Evolutionary conservation across 1,140 invertebrate species (phyloP).

Genomic region (Drosophila setifemur): DNA sequence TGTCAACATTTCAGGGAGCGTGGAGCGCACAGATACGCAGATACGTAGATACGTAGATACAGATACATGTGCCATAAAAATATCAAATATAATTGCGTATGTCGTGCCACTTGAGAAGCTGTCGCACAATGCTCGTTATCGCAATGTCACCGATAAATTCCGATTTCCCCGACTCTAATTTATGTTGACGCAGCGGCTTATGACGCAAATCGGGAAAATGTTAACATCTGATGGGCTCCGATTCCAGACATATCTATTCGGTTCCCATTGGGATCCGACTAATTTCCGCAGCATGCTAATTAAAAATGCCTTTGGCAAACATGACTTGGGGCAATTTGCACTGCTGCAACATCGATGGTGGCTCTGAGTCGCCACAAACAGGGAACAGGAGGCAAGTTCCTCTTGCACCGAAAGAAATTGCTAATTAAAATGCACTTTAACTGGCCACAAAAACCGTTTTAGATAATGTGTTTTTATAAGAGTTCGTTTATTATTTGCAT

Average conservation of each 20-base stretch:
- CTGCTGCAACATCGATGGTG: conserved; percentile 14
- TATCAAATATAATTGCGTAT: conserved; percentile 66
- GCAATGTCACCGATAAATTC: conserved; percentile 68
- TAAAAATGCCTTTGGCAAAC: conserved; percentile 66
- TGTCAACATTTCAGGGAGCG: conserved; percentile 46
- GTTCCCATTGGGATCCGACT: conserved; percentile 39
- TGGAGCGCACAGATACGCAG: conserved; percentile 18
- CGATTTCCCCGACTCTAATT: conserved; percentile 59
- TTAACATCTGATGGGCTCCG: conserved; percentile 29
- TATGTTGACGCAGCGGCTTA: conserved; percentile 60
- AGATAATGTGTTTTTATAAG: too few relatives aligned
- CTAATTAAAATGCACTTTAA: too few relatives aligned
- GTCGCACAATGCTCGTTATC: conserved; percentile 67
- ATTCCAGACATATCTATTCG: conserved; percentile 19
- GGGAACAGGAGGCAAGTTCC: conserved; percentile 41
- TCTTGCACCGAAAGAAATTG: conserved; percentile 1
- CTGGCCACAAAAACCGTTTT: too few relatives aligned
- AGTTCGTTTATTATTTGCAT: too few relatives aligned
- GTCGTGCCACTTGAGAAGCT: conserved; percentile 40
- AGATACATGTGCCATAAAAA: conserved; percentile 61
- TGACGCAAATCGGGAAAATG: conserved; percentile 53
- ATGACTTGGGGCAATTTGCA: conserved; percentile 69
- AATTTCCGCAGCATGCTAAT: conserved; percentile 75
- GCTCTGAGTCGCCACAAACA: not conserved
- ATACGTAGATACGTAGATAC: conserved; percentile 23